These are phyloP conservation scores for Gymnocheta viridis DNA, from an alignment of 2,888 invertebrate genomes.

Conservation along the genomic window DNA sequence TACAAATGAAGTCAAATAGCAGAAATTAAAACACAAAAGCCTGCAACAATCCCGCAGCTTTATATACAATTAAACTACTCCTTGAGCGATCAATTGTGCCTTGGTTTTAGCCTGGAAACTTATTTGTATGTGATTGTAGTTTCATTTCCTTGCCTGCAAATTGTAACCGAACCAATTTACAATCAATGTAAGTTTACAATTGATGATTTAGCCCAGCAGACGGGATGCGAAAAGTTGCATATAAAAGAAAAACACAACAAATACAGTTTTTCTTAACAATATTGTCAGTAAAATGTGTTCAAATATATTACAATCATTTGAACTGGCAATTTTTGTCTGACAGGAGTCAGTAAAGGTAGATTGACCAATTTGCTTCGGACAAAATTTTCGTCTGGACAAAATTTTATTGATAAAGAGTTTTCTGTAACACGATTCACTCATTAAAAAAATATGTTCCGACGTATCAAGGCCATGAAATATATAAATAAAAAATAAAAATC, in stretches of 20 bases:
- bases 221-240: not conserved
- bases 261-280: too few species aligned
- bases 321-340: too few species aligned
- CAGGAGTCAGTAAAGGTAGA: too few species aligned
- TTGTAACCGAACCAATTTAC: not conserved
- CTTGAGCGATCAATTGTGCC: not conserved
- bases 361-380: too few species aligned
- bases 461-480: too few species aligned
- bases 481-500: too few species aligned
- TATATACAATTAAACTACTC: not conserved
- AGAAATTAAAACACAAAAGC: constrained; percentile 6
- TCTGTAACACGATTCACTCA: too few species aligned
- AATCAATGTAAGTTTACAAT: not conserved
- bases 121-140: not conserved
- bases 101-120: not conserved
- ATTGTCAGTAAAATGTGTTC: too few species aligned
- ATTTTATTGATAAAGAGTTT: too few species aligned
- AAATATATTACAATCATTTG: too few species aligned
- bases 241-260: not conserved
- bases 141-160: not conserved
- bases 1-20: not conserved
- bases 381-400: too few species aligned
- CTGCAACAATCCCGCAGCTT: not conserved
- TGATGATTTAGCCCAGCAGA: not conserved
- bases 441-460: too few species aligned